Base-by-base conservation (phyloP, 2,888 invertebrate genomes). In the Emesis furor region DNA sequence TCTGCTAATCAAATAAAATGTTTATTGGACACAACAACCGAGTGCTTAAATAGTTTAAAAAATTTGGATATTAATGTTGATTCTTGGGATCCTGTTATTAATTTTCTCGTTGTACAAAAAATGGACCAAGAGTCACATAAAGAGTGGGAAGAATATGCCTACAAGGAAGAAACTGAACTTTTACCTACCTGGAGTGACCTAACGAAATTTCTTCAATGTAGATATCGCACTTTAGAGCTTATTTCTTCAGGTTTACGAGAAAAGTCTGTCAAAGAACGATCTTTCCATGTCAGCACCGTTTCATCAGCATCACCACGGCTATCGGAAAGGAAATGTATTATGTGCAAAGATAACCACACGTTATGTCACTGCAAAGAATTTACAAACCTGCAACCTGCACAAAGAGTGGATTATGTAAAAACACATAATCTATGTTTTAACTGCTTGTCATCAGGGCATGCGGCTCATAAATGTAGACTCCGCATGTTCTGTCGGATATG, bases 61-160 rank as follows among this genome's bases (percentile, higher is more conserved):
- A 87, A 89, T 73, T n/a, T 89, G 14, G 65, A 83, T 7, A 73
- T 90, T 12, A 4, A 24, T 8, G 87, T 81, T 0, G 83, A 86
- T 30, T 83, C 84, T 39, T 90, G 82, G 89, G 88, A 90, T 82
- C 86, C 86, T 14, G 6, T 90, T 46, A 83, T 90, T 12, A 82
- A 90, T 73, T 89, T 86, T 82, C 73, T 90, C 8, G 79, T 89
- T 0, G 73, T 74, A 7, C 89, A 88, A 68, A 89, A 88, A 62
- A 67, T 89, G 74, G 90, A 90, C 75, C 80, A 85, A 37, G 88
- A 89, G 39, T 73, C 89, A 68, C 88, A 85, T n/a, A 85, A 83
- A 7, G 78, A 84, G 0, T 90, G 85, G 88, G 89, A 90, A 78
- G 72, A 86, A 30, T 30, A 81, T 74, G 24, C 24, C 24, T 24